Conservation (phyloP, 1,140 invertebrate genomes). For the Acromyrmex heyeri region DNA sequence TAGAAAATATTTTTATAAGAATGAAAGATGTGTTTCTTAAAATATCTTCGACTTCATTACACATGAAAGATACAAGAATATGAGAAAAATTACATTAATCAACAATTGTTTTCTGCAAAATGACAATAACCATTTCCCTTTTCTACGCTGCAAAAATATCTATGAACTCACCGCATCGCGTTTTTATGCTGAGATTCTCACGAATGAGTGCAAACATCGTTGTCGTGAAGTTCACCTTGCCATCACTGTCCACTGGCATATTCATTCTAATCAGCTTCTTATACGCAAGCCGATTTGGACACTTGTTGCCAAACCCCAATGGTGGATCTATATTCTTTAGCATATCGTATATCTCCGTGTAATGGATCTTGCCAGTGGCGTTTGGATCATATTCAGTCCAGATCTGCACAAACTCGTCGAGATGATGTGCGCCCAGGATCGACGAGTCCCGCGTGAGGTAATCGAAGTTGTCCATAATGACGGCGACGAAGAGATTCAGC, state of each 20-base stretch:
- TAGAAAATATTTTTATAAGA: background rate
- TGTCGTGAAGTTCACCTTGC: conserved; percentile 99
- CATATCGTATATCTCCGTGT: conserved; percentile 99
- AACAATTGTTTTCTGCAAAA: background rate
- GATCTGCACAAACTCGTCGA: conserved; percentile 99
- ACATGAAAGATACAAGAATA: background rate
- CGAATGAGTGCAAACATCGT: conserved; percentile 99
- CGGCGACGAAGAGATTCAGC: conserved; percentile 99
- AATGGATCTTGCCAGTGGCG: conserved; percentile 99
- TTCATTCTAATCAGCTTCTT: conserved; percentile 99
- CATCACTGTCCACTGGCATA: conserved; percentile 98
- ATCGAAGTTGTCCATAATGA: conserved; percentile 99
- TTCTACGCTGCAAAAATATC: background rate
- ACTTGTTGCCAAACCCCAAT: conserved; percentile 99
- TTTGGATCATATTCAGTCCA: conserved; percentile 99
- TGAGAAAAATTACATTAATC: background rate
- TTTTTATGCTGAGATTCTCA: conserved; percentile 99
- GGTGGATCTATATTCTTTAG: conserved; percentile 99
- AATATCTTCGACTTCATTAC: background rate
- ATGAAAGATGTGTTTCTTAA: background rate
- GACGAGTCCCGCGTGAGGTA: conserved; percentile 99
- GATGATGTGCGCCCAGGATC: conserved; percentile 99
- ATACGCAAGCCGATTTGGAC: conserved; percentile 99
- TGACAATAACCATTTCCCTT: background rate
- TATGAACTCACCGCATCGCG: conserved; percentile 95